Evolutionary conservation across 2,113 vertebrate genomes (phyloP).

Genomic region (Poecile atricapillus): DNA sequence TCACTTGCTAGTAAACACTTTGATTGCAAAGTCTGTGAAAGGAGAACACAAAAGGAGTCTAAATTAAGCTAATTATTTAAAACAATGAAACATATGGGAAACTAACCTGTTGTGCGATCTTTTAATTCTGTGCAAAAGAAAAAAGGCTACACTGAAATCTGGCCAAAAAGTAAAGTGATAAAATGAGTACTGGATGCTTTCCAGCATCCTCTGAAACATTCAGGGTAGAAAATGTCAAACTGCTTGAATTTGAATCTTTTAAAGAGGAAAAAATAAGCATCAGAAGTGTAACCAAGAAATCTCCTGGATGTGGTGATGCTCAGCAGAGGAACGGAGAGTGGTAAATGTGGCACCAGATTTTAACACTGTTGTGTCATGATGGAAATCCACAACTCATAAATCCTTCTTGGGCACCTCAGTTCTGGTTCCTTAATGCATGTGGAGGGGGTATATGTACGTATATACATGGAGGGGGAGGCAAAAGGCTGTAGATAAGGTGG

Average conservation of each 20-base stretch:
- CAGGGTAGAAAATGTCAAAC: constrained; percentile 39
- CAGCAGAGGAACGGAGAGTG: background rate
- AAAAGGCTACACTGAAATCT: constrained; percentile 23
- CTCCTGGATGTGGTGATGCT: background rate
- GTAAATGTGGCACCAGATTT: background rate
- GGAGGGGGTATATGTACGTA: background rate
- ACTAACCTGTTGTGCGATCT: background rate
- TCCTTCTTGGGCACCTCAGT: background rate
- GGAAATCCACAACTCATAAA: background rate
- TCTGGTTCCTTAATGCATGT: background rate
- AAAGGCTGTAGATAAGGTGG: background rate
- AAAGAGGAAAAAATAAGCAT: constrained; percentile 8
- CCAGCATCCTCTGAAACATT: constrained; percentile 41
- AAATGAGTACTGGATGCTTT: constrained; percentile 52
- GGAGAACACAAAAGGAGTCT: background rate
- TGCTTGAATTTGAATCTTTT: background rate
- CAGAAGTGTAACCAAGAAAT: background rate
- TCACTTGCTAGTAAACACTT: background rate
- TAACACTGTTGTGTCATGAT: background rate
- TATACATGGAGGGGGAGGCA: background rate
- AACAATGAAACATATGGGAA: background rate
- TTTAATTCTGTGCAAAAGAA: background rate
- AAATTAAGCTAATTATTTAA: constrained; percentile 1
- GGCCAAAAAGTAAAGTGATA: constrained; percentile 24
- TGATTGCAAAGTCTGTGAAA: background rate